These are phyloP conservation scores for Hyles lineata DNA, from an alignment of 2,888 invertebrate species.

Conservation along the genomic window DNA sequence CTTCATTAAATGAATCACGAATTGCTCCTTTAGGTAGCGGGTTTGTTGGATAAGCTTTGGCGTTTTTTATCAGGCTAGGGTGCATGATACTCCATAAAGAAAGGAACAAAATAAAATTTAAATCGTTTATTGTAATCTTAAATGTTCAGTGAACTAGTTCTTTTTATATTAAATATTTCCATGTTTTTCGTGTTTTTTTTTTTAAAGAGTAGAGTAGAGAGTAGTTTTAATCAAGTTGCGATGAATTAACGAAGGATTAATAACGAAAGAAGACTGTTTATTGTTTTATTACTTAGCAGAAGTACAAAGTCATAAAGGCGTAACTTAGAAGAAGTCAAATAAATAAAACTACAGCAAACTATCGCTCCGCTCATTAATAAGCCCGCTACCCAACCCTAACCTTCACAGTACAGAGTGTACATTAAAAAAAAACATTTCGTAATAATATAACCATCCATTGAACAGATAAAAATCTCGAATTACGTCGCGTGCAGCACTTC, in stretches of 20 bases:
- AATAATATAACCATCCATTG: slow-evolving; percentile 80
- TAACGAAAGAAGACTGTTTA: too few relatives aligned
- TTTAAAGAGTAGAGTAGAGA: too few relatives aligned
- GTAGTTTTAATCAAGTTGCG: too few relatives aligned
- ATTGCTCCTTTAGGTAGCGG: slow-evolving; percentile 37
- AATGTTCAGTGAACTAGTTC: too few relatives aligned
- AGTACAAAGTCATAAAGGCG: too few relatives aligned
- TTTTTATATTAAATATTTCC: too few relatives aligned
- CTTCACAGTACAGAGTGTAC: slow-evolving; percentile 57
- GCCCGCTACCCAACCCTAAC: slow-evolving; percentile 44
- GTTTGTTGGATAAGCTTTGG: not conserved
- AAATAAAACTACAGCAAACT: not conserved
- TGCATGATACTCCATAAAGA: not conserved
- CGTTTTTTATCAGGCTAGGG: not conserved
- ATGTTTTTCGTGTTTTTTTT: too few relatives aligned
- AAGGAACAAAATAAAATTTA: not conserved
- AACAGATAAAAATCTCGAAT: slow-evolving; percentile 77
- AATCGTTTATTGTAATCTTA: not conserved
- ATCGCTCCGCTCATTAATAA: slow-evolving; percentile 1
- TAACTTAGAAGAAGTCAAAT: too few relatives aligned
- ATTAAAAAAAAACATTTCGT: slow-evolving; percentile 69
- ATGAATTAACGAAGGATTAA: too few relatives aligned
- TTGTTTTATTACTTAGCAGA: too few relatives aligned
- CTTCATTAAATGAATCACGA: slow-evolving; percentile 68
- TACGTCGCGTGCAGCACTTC: slow-evolving; percentile 72